These are phyloP conservation scores for Syngnathoides biaculeatus DNA, from an alignment of 2,113 vertebrate genomes.

Conservation along the genomic window DNA sequence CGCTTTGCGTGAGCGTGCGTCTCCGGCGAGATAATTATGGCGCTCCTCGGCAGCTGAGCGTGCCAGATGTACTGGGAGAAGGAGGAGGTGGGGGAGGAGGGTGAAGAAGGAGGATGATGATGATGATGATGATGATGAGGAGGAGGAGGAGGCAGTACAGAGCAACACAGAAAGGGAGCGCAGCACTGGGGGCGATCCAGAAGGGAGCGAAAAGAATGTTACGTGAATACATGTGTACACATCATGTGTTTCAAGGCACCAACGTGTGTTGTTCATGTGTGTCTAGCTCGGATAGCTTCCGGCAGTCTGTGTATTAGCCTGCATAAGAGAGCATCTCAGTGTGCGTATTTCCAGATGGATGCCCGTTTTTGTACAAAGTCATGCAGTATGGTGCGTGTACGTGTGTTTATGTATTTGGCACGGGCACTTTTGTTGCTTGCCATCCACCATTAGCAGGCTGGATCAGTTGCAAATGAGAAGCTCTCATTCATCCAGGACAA, in stretches of 20 bases:
- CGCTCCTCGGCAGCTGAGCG: constrained; percentile 98
- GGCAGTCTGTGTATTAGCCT: background rate
- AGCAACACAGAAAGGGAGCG: constrained; percentile 85
- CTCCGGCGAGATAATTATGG: constrained; percentile 99
- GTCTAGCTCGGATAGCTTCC: constrained; percentile 14
- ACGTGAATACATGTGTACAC: constrained; percentile 51
- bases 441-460: constrained; percentile 96
- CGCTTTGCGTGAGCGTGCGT: constrained; percentile 64
- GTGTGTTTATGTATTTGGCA: constrained; percentile 63
- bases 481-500: constrained; percentile 55
- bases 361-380: constrained; percentile 41
- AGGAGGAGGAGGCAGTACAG: constrained; percentile 79
- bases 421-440: constrained; percentile 73
- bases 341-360: constrained; percentile 34
- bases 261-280: constrained; percentile 31
- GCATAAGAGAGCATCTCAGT: constrained; percentile 13
- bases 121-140: constrained; percentile 60
- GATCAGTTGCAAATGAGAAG: constrained; percentile 89
- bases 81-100: constrained; percentile 54
- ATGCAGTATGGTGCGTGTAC: constrained; percentile 6
- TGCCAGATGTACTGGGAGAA: constrained; percentile 98
- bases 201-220: constrained; percentile 46
- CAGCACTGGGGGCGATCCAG: constrained; percentile 69
- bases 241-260: constrained; percentile 31
- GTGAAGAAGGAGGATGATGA: constrained; percentile 73